A percentile compares a stretch with the other conserved stretches of the same genome.
These are phyloP conservation scores for Mythimna albipuncta DNA, from an alignment of 2,888 invertebrate genomes.

Conservation along the genomic window DNA sequence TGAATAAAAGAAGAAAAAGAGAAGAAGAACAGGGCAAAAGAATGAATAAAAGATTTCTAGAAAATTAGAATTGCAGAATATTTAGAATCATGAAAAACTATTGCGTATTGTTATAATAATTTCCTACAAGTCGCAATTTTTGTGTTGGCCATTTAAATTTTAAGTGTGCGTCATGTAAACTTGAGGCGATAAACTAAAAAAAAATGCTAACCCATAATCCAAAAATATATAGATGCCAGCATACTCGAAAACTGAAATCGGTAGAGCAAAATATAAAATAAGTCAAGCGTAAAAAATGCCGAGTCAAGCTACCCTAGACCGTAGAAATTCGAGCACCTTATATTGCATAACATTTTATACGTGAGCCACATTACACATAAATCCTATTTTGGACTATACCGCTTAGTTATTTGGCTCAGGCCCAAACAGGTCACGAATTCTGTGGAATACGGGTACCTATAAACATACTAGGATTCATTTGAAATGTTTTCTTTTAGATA, in stretches of 20 bases:
- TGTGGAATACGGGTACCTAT: slow-evolving; percentile 17
- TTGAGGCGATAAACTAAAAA: too few species aligned
- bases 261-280: slow-evolving; percentile 14
- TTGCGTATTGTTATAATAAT: too few species aligned
- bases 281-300: slow-evolving; percentile 18
- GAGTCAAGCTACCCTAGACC: slow-evolving; percentile 1
- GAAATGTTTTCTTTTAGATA: background rate
- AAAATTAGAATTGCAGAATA: too few species aligned
- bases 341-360: slow-evolving; percentile 53
- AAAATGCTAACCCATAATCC: background rate
- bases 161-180: too few species aligned
- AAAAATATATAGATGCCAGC: background rate
- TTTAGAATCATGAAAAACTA: too few species aligned
- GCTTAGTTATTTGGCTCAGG: slow-evolving; percentile 50
- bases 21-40: too few species aligned
- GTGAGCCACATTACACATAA: slow-evolving; percentile 22
- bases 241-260: background rate
- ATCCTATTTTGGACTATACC: slow-evolving; percentile 30
- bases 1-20: too few species aligned
- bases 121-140: too few species aligned
- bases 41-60: too few species aligned
- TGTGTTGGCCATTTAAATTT: too few species aligned
- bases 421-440: slow-evolving; percentile 45
- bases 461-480: background rate
- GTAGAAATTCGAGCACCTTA: slow-evolving; percentile 30